Evolutionary conservation across 2,797 vertebrate genomes (phyloP).

Genomic region (Notolabrus celidotus): DNA sequence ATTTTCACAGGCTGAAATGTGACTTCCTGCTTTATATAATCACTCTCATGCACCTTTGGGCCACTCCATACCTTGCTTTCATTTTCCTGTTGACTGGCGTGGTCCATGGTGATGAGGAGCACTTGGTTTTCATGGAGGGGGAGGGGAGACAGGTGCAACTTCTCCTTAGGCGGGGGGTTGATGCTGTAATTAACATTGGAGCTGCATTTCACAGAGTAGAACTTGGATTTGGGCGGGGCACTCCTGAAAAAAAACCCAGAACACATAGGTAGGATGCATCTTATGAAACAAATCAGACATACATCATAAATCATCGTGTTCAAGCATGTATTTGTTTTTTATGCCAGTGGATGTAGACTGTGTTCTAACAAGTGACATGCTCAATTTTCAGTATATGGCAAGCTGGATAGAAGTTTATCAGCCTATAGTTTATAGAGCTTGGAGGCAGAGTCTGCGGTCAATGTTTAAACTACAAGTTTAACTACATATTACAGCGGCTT

Average conservation of each 20-base stretch:
- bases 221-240: constrained; percentile 84
- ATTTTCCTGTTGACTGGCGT: constrained; percentile 84
- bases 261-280: background rate
- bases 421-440: too few relatives aligned
- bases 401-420: background rate
- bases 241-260: constrained; percentile 75
- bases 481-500: too few relatives aligned
- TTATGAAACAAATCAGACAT: background rate
- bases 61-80: constrained; percentile 90
- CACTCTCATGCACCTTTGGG: background rate
- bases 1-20: background rate
- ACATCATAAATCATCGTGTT: too few relatives aligned
- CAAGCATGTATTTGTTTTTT: background rate
- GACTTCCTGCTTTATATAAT: background rate
- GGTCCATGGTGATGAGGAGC: constrained; percentile 86
- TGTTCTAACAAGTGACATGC: background rate
- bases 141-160: constrained; percentile 24
- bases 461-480: background rate
- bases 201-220: constrained; percentile 88
- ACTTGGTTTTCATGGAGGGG: constrained; percentile 65
- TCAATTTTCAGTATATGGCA: constrained; percentile 30
- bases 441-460: background rate
- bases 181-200: constrained; percentile 83
- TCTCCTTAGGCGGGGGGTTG: constrained; percentile 18
- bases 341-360: fast-evolving